Evolutionary conservation across 1,140 invertebrate species (phyloP).

Genomic region (Brachionus plicatilis): DNA sequence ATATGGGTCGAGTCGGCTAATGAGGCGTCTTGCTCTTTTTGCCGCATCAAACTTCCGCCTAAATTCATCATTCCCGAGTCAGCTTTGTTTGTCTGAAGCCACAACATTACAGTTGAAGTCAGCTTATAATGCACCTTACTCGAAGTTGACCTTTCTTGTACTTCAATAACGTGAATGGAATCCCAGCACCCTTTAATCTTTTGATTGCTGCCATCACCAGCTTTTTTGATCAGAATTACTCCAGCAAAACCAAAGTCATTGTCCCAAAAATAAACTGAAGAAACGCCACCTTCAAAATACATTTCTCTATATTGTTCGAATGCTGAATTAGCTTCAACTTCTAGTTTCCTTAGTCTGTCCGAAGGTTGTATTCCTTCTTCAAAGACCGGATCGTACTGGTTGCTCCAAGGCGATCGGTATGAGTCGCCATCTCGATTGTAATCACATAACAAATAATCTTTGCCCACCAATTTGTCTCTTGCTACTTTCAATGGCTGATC

Average conservation of each 20-base stretch:
- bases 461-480: conserved; percentile 77
- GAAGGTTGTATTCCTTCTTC: conserved; percentile 98
- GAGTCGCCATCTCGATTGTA: conserved; percentile 99
- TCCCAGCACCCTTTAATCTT: conserved; percentile 95
- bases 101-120: conserved; percentile 97
- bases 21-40: conserved; percentile 82
- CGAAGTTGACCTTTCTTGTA: conserved; percentile 61
- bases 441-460: conserved; percentile 96
- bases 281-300: conserved; percentile 97
- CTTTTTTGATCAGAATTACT: conserved; percentile 97
- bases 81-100: conserved; percentile 91
- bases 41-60: conserved; percentile 91
- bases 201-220: conserved; percentile 86
- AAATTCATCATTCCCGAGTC: conserved; percentile 96
- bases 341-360: conserved; percentile 84
- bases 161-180: conserved; percentile 98
- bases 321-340: conserved; percentile 94
- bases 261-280: conserved; percentile 98
- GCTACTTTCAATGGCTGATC: conserved; percentile 98
- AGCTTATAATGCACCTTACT: conserved; percentile 95
- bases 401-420: conserved; percentile 98
- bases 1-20: conserved; percentile 84
- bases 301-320: conserved; percentile 98
- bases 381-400: conserved; percentile 91
- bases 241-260: conserved; percentile 91